Evolutionary conservation across 2,888 invertebrate genomes (phyloP), one percentile per base, ranked within the genome.

Genomic region (Idaea biselata): DNA sequence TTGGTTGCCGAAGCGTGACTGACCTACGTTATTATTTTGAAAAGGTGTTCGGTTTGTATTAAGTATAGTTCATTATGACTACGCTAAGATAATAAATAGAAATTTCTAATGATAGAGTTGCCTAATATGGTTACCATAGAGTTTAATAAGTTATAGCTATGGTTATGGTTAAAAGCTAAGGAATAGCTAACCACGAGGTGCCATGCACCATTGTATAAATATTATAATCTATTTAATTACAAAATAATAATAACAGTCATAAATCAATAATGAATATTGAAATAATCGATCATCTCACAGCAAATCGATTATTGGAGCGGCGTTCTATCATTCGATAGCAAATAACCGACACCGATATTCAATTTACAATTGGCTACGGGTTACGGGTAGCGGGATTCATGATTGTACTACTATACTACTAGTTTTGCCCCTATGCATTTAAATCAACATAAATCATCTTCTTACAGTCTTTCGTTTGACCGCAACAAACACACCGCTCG

Each of bases 281-380:
- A 63, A 54, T 60, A 64, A 88, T 88, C 80, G 71, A 84, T 88
- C 84, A 86, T 83, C 70, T 81, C 69, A 72, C 68, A 77, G 72
- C 77, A 73, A 87, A 88, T 87, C 78, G 83, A 87, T 86, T 86
- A 77, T 65, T 64, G 68, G 73, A 79, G 78, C 78, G 67, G 76
- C 68, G 69, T 77, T 79, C 79, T 73, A 80, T 83, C 79, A 80
- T 73, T 80, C 75, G 79, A 82, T 81, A 77, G 80, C 79, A 82
- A 86, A 86, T 84, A 84, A 75, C 76, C 78, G 75, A 83, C 81
- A 80, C 79, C 71, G 73, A 75, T 81, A 84, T 88, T 87, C 84
- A 86, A 88, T 89, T 87, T 83, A 79, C 76, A 78, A 84, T 90
- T 86, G 79, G 88, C 84, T 81, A 87, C 78, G 88, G 84, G 71